Percentiles rank a stretch among this genome's conserved stretches.
Conservation (phyloP, 1,140 invertebrate genomes). For the Hylyphantes graminicola region DNA sequence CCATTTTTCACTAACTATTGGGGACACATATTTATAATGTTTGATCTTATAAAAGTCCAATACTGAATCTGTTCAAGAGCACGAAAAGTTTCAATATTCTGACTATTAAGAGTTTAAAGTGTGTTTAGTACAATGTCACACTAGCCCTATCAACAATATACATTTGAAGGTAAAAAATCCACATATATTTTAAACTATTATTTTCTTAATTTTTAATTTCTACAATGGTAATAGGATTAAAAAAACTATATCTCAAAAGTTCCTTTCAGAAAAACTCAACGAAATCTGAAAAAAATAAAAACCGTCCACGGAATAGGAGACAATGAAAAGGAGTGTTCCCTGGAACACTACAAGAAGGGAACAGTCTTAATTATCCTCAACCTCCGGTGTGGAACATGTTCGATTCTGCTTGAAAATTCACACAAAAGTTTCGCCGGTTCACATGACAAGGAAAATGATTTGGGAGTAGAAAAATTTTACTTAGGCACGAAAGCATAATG, state of each 20-base stretch:
- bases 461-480: neutral
- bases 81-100: too few relatives aligned
- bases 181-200: too few relatives aligned
- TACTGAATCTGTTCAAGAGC: too few relatives aligned
- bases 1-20: too few relatives aligned
- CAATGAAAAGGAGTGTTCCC: slow-evolving; percentile 43
- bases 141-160: too few relatives aligned
- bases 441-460: neutral
- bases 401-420: slow-evolving; percentile 32
- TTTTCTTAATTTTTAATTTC: too few relatives aligned
- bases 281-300: neutral
- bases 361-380: slow-evolving; percentile 45
- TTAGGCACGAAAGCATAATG: slow-evolving; percentile 5
- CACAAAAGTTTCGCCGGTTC: slow-evolving; percentile 3
- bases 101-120: too few relatives aligned
- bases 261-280: too few relatives aligned
- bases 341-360: slow-evolving; percentile 14
- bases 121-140: too few relatives aligned
- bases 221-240: slow-evolving; percentile 1
- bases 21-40: too few relatives aligned
- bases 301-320: neutral
- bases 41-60: too few relatives aligned
- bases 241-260: neutral
- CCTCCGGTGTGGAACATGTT: slow-evolving; percentile 19
- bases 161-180: too few relatives aligned